Evolutionary conservation across 2,888 invertebrate genomes (phyloP), one percentile per base, ranked within the genome.

Genomic region (Cerastis leucographa): DNA sequence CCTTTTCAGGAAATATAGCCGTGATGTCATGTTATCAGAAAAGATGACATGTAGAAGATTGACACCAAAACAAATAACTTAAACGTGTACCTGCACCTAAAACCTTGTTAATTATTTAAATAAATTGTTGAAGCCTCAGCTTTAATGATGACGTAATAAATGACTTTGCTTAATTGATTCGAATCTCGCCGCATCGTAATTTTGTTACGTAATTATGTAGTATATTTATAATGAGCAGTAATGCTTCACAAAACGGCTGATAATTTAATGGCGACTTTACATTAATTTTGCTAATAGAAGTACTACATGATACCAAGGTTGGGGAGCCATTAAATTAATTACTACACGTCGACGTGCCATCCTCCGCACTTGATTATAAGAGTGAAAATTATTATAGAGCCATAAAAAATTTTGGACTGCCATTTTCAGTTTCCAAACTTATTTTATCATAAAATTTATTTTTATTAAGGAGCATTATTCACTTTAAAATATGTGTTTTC

Each of bases 311-410:
- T 84, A 66, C 80, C 62, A 73, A 71, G 76, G 71, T 54, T 78
- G 81, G 76, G 81, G 73, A 85, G 84, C 83, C 80, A 87, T 88
- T 80, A 80, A 78, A 84, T 87, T 87, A 89, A 87, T 90, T 84
- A 90, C 81, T 65, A 51, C 44, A 67, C 67, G 72, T 42, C 61
- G 76, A 62, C 68, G 70, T 66, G 59, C 71, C 56, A 66, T 70
- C 69, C 61, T 56, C 64, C 59, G 49, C 72, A 61, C 84, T 74
- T 86, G 66, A 84, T 80, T 74, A 80, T 69, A 73, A 46, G 54
- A 59, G 62, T 42, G 25, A 9, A 66, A 62, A 80, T 85, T 67
- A 77, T 54, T 49, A 65, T 61, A 46, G 40, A 51, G 56, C n/a
- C 51, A 54, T 70, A 7, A 80, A 69, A 74, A 66, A 72, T 61